These are phyloP conservation scores for Zaprionus africanus DNA, from an alignment of 1,140 invertebrate species.

Conservation along the genomic window DNA sequence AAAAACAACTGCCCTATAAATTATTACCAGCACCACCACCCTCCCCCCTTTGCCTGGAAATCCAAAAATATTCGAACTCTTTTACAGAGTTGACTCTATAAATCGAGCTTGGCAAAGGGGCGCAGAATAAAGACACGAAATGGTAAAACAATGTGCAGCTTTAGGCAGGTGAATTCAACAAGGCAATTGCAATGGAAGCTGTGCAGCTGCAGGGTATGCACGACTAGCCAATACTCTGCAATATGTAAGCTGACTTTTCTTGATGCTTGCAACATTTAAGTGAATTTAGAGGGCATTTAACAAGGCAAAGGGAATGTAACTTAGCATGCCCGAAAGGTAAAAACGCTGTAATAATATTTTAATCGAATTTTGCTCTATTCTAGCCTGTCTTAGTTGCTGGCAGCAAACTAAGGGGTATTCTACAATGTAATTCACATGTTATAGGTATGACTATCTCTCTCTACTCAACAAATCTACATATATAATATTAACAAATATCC, in stretches of 20 bases:
- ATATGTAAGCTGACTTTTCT: background rate
- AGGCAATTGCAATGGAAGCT: background rate
- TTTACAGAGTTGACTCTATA: conserved; percentile 51
- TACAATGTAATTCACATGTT: too few species aligned
- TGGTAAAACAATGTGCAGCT: conserved; percentile 36
- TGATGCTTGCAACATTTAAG: background rate
- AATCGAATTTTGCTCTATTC: background rate
- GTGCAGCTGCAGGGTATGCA: background rate
- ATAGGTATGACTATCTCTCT: too few species aligned
- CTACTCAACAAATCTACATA: too few species aligned
- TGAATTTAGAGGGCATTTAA: background rate
- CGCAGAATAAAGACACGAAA: conserved; percentile 33
- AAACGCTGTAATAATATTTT: background rate
- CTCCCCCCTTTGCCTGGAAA: background rate
- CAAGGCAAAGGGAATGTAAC: too few species aligned
- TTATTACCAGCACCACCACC: conserved; percentile 46
- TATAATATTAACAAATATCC: too few species aligned
- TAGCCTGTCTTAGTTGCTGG: too few species aligned
- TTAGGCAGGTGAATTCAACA: conserved; percentile 22
- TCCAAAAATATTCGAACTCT: conserved; percentile 56
- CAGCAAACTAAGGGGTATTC: too few species aligned
- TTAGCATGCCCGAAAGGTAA: background rate
- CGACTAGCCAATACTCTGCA: background rate
- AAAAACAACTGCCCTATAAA: conserved; percentile 55
- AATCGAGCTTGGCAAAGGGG: conserved; percentile 57